These are phyloP conservation scores for Dasysyrphus tricinctus DNA, from an alignment of 2,888 invertebrate genomes.

Conservation along the genomic window DNA sequence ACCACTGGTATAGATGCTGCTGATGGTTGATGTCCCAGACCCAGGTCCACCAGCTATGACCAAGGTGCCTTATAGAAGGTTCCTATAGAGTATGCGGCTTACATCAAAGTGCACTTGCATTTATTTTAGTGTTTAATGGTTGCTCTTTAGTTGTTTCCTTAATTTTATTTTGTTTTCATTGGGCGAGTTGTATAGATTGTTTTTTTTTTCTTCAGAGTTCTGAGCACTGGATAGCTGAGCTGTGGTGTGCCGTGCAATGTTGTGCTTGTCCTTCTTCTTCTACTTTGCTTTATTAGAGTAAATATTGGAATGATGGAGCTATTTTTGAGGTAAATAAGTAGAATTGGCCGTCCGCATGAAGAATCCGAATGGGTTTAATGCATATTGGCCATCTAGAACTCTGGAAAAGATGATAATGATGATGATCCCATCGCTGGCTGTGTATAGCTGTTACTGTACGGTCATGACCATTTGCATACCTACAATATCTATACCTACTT, in stretches of 20 bases:
- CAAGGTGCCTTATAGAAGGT: constrained; percentile 18
- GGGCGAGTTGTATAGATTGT: constrained; percentile 38
- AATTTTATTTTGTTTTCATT: constrained; percentile 66
- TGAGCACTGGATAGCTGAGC: not conserved
- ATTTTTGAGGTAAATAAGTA: constrained; percentile 72
- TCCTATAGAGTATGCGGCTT: constrained; percentile 55
- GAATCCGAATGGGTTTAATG: constrained; percentile 70
- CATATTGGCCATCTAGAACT: constrained; percentile 52
- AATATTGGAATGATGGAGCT: constrained; percentile 73
- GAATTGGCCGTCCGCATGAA: constrained; percentile 45
- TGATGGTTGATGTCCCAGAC: not conserved
- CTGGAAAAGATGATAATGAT: not conserved
- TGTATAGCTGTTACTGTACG: not conserved
- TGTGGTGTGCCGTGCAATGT: not conserved
- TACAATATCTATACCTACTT: not conserved
- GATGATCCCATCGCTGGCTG: constrained; percentile 11
- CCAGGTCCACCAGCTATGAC: not conserved
- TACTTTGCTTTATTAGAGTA: constrained; percentile 72
- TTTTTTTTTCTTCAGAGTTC: constrained; percentile 2
- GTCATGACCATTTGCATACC: constrained; percentile 22
- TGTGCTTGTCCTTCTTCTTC: constrained; percentile 2
- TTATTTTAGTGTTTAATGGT: constrained; percentile 76
- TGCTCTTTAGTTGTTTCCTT: constrained; percentile 75
- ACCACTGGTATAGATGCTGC: not conserved
- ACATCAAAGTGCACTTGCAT: constrained; percentile 75